phyloP scores from a whole-genome alignment of 2,113 vertebrate species.

The Polypterus senegalus region DNA sequence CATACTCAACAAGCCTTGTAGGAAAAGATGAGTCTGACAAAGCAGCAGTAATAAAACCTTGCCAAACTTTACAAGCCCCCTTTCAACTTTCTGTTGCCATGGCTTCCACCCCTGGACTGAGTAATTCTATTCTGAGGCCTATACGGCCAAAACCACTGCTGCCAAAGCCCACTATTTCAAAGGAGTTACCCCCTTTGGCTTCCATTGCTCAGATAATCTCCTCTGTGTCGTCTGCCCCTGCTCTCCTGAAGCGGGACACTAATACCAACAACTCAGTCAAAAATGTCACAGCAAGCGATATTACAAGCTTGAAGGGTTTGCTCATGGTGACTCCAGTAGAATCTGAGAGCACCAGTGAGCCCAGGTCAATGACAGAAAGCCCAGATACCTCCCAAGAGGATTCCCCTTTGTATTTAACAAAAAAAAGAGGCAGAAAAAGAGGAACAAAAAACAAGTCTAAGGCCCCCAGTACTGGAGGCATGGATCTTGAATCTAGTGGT shows the following conservation, averaged over 20 bases:
- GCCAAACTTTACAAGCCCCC: slow-evolving; percentile 45
- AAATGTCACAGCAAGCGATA: slow-evolving; percentile 23
- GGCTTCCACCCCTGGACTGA: slow-evolving; percentile 45
- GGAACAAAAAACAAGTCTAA: slow-evolving; percentile 35
- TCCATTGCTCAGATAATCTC: slow-evolving; percentile 97
- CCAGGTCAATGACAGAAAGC: slow-evolving; percentile 31
- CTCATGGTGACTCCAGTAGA: slow-evolving; percentile 25
- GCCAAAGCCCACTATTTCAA: slow-evolving; percentile 69
- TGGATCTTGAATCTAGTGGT: slow-evolving; percentile 87
- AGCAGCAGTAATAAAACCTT: slow-evolving; percentile 23
- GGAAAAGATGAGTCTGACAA: slow-evolving; percentile 43
- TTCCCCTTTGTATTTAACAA: slow-evolving; percentile 17
- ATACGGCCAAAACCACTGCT: slow-evolving; percentile 80
- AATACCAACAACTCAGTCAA: slow-evolving; percentile 24
- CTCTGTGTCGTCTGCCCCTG: slow-evolving; percentile 76
- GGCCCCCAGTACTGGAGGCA: slow-evolving; percentile 17
- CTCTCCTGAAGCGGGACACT: slow-evolving; percentile 67
- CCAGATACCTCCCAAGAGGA: slow-evolving; percentile 12
- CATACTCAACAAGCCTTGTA: slow-evolving; percentile 31
- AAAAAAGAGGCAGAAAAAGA: slow-evolving; percentile 56
- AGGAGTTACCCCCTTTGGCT: slow-evolving; percentile 81
- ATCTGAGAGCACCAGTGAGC: slow-evolving; percentile 12
- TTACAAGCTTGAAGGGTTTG: slow-evolving; percentile 1
- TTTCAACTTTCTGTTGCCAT: slow-evolving; percentile 62
- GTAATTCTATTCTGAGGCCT: slow-evolving; percentile 44